These are phyloP conservation scores for Eciton burchellii DNA, from an alignment of 1,140 invertebrate species.

Conservation along the genomic window DNA sequence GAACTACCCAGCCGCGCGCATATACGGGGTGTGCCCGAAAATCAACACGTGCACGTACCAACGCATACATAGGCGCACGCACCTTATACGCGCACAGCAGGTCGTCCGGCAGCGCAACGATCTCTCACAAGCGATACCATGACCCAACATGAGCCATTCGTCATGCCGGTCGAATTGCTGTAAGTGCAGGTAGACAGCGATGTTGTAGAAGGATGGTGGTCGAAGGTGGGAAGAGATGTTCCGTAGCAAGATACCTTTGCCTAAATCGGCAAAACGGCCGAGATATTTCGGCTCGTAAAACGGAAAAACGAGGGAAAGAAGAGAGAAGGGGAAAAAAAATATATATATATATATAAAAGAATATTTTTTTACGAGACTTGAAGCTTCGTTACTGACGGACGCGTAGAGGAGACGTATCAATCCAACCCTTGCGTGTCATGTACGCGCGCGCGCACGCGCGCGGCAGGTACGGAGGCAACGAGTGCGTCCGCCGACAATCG, in stretches of 20 bases:
- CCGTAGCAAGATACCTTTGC: too few relatives aligned
- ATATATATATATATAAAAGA: too few relatives aligned
- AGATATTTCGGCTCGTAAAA: too few relatives aligned
- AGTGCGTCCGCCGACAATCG: slow-evolving; percentile 14
- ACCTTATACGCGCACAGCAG: neutral
- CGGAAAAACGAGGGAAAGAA: too few relatives aligned
- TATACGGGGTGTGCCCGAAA: slow-evolving; percentile 47
- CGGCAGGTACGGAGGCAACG: slow-evolving; percentile 28
- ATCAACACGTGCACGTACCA: slow-evolving; percentile 5
- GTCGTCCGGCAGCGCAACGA: neutral
- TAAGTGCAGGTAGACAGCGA: too few relatives aligned
- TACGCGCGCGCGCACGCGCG: neutral
- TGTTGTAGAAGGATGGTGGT: too few relatives aligned
- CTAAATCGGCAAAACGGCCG: too few relatives aligned
- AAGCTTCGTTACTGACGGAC: neutral
- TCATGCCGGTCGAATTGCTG: too few relatives aligned
- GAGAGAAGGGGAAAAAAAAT: too few relatives aligned
- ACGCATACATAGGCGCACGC: neutral
- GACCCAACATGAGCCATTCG: too few relatives aligned
- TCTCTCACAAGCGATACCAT: neutral
- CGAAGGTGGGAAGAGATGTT: too few relatives aligned
- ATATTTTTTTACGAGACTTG: too few relatives aligned
- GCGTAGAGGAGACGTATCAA: neutral
- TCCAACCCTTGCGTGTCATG: neutral
- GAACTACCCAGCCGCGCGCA: slow-evolving; percentile 32